Evolutionary conservation across 2,113 vertebrate species (phyloP).

Genomic region (Bettongia penicillata): DNA sequence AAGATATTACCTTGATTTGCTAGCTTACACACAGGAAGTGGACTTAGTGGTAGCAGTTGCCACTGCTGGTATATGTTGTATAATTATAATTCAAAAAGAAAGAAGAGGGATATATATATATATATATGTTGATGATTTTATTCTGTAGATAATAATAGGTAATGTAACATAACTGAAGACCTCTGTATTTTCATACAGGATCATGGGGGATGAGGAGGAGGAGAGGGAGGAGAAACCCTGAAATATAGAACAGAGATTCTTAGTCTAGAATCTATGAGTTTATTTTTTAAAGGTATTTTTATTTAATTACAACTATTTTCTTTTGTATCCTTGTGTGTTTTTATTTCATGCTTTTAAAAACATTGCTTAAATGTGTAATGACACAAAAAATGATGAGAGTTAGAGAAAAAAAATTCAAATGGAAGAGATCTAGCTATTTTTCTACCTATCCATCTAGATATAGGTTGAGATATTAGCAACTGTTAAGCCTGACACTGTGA

Average conservation of each 20-base stretch:
- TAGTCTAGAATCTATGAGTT: background rate
- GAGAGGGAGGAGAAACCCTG: too few species aligned
- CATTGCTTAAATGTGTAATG: too few species aligned
- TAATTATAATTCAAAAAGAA: conserved; percentile 10
- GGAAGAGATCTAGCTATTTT: too few species aligned
- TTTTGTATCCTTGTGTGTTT: too few species aligned
- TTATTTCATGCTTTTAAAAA: too few species aligned
- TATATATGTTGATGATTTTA: background rate
- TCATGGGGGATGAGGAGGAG: too few species aligned
- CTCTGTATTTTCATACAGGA: background rate
- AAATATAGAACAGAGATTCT: too few species aligned
- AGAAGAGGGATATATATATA: background rate
- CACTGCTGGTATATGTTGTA: background rate
- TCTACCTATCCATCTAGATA: too few species aligned
- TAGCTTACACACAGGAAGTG: background rate
- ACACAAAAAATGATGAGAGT: too few species aligned
- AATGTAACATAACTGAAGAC: background rate
- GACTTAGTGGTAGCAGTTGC: background rate
- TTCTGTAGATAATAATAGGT: background rate
- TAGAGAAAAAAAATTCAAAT: too few species aligned
- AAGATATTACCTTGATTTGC: background rate
- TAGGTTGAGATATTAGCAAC: background rate
- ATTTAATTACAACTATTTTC: background rate
- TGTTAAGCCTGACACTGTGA: background rate
- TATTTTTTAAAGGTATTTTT: background rate